Evolutionary conservation across 92 coral and sea anemone species (phyloP), one percentile per base, ranked within the genome.

Genomic region (Palythoa grandis): DNA sequence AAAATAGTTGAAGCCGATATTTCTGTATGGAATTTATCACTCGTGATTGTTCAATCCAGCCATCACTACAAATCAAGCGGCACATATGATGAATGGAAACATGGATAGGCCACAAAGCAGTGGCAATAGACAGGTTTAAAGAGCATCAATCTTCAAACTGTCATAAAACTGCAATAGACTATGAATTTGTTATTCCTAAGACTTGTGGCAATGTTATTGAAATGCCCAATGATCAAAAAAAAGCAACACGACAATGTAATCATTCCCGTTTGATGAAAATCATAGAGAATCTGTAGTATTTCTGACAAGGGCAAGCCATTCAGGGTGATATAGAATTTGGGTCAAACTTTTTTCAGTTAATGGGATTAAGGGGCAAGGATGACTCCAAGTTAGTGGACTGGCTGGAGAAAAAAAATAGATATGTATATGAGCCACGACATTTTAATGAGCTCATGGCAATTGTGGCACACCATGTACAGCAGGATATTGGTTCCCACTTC

Each of bases 291-390:
- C 82, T 88, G 91, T 89, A 79, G 86, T 90, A 72, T 61, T 70
- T 90, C 58, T 78, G 89, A 66, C 89, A 86, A 86, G 92, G 87
- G 7, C 65, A 83, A 63, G 83, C 92, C 47, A 79, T 90, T 35
- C 92, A 91, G 73, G 91, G 89, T 19, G 84, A 91, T 79, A 91
- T 87, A 6, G 91, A 91, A 52, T 63, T 35, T 50, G 91, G 79
- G 61, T 88, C 89, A 12, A 91, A 88, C 87, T 84, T 91, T 68
- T 68, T 74, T 76, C 93, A 91, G 82, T 83, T 88, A 23, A 72
- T 91, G 12, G 77, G 76, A 80, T 37, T 91, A 56, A 88, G 94
- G 60, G 86, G 94, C 52, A 88, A 79, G 65, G 91, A 88, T 47
- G 87, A 78, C 37, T 89, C 91, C 65, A 70, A 66, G 38, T 40